phyloP scores from a whole-genome alignment of 2,797 vertebrate species.

The Phoeniculus purpureus region DNA sequence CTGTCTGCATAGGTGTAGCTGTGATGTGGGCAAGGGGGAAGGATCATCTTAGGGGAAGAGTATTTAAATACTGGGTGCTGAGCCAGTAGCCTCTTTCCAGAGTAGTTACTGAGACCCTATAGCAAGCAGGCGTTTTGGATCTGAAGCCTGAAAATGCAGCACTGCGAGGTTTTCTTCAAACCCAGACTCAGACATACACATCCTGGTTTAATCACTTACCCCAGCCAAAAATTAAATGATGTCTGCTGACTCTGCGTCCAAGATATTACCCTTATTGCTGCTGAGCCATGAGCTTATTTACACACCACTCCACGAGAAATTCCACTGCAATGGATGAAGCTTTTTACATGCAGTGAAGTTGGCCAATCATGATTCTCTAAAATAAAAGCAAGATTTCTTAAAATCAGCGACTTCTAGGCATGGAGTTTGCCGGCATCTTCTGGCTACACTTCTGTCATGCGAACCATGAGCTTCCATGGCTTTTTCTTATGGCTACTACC shows the following conservation, averaged over 20 bases:
- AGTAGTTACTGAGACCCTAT: neutral
- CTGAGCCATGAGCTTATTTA: neutral
- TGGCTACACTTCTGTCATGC: neutral
- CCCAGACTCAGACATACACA: neutral
- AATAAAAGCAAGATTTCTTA: neutral
- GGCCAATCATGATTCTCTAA: neutral
- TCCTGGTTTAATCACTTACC: neutral
- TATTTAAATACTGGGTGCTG: neutral
- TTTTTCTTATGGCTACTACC: neutral
- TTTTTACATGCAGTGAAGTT: neutral
- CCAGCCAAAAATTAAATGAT: neutral
- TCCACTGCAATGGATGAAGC: neutral
- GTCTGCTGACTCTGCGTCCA: neutral
- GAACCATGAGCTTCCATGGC: neutral
- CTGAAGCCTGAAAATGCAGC: neutral
- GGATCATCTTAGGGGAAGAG: neutral
- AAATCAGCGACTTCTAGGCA: neutral
- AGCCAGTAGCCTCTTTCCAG: neutral
- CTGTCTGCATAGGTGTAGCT: neutral
- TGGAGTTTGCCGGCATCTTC: neutral
- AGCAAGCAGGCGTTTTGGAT: neutral
- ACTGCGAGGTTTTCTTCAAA: neutral
- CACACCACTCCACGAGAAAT: neutral
- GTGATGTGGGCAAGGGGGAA: neutral
- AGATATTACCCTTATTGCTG: neutral